Evolutionary conservation across 2,888 invertebrate genomes (phyloP), one percentile per base, ranked within the genome.

Genomic region (Leucophenga montana): DNA sequence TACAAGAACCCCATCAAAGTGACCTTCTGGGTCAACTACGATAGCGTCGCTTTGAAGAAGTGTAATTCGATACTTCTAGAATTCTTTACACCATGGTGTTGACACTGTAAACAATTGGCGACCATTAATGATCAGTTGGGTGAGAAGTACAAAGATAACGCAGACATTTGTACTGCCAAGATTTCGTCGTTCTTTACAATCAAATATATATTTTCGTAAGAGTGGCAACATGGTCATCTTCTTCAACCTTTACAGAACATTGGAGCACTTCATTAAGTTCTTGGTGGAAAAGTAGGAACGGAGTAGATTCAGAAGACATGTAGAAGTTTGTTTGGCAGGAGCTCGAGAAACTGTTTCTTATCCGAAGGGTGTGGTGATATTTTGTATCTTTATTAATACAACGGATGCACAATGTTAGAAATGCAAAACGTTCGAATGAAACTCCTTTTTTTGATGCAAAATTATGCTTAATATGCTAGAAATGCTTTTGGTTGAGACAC

Each of bases 21-120:
- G 61, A 92, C 99, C 71, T 98, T 98, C 69, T 94, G 98, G 75
- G 94, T 93, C 88, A 99, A 99, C 92, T 99, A 99, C 89, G 96
- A 97, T 82, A 94, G 94, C 78, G 95, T 99, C 78, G 99, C 93
- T 65, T 92, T 95, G 77, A 95, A 99, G 89, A 91, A 92, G 82
- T 91, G 89, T 78, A 99, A 98, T 91, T 93, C 94, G 85, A 99
- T 99, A 65, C 92, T 99, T 71, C 98, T 99, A 76, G 99, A 99
- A 91, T 99, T 99, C 91, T 99, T 98, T 90, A 98, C 98, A 67
- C 98, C 99, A 73, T 99, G 99, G 99, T 96, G 96, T 90, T 98
- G 97, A 73, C 99, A 99, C 89, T 99, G 99, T 93, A 98, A 99
- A 88, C 97, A 98, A 89, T 91, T 99, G 85, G 95, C 92, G 68